These are phyloP conservation scores for Premnoplex brunnescens DNA, from an alignment of 2,797 vertebrate species.

Conservation along the genomic window DNA sequence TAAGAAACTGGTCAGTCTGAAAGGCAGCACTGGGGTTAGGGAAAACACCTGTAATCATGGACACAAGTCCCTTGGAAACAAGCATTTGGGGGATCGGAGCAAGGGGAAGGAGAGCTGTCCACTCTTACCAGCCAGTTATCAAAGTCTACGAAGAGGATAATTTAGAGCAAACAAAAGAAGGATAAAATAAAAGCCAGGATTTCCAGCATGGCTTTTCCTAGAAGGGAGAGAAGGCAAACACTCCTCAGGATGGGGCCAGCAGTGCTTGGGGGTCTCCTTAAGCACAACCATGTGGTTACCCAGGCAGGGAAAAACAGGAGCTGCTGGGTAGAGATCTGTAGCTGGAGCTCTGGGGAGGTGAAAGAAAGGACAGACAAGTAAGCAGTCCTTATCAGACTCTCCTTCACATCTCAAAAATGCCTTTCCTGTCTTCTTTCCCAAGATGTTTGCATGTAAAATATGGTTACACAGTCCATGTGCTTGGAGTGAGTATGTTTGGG, in stretches of 20 bases:
- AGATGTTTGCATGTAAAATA: neutral
- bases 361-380: neutral
- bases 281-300: accelerated
- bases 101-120: neutral
- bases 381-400: neutral
- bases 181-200: neutral
- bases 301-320: neutral
- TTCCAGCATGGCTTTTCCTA: neutral
- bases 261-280: neutral
- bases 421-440: neutral
- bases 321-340: neutral
- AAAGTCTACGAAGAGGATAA: neutral
- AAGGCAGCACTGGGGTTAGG: neutral
- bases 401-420: neutral
- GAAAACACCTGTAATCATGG: neutral
- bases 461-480: accelerated
- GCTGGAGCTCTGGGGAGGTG: neutral
- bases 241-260: accelerated
- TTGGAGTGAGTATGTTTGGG: neutral
- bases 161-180: neutral
- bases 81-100: neutral
- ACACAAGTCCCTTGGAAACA: neutral
- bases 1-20: neutral
- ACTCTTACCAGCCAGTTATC: neutral
- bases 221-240: neutral